phyloP scores from a whole-genome alignment of 2,888 invertebrate species.

The Anaspis maculata region DNA sequence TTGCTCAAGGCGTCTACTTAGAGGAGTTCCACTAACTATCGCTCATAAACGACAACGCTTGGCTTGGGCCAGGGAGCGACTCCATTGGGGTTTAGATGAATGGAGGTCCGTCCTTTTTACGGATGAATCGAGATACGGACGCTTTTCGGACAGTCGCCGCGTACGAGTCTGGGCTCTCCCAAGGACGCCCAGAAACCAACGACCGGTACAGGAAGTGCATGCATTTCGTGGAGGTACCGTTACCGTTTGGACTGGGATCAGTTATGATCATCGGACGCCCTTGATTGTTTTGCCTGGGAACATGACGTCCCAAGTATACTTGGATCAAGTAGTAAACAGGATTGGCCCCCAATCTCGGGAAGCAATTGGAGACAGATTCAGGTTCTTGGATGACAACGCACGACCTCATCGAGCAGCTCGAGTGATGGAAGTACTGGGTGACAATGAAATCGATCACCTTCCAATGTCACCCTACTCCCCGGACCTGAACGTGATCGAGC shows the following conservation, averaged over 20 bases:
- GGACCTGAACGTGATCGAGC: not conserved
- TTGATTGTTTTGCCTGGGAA: not conserved
- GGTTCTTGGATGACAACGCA: not conserved
- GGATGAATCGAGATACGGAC: no score
- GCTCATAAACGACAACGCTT: no score
- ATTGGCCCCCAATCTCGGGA: not conserved
- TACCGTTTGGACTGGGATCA: not conserved
- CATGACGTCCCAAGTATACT: not conserved
- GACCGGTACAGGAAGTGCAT: not conserved
- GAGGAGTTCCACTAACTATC: no score
- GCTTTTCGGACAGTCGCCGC: no score
- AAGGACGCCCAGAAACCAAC: no score
- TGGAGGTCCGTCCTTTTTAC: no score
- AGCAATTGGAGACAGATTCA: not conserved
- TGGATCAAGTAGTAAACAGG: not conserved
- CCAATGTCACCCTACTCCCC: not conserved
- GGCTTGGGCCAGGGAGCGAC: no score
- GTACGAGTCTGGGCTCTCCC: no score
- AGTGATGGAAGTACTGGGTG: not conserved
- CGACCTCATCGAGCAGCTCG: not conserved
- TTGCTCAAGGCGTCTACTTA: no score
- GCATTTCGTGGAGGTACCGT: not conserved
- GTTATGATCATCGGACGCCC: not conserved
- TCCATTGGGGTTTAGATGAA: no score
- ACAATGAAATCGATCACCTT: not conserved